Evolutionary conservation across 2,888 invertebrate species (phyloP).

Genomic region (Calameuta filiformis): DNA sequence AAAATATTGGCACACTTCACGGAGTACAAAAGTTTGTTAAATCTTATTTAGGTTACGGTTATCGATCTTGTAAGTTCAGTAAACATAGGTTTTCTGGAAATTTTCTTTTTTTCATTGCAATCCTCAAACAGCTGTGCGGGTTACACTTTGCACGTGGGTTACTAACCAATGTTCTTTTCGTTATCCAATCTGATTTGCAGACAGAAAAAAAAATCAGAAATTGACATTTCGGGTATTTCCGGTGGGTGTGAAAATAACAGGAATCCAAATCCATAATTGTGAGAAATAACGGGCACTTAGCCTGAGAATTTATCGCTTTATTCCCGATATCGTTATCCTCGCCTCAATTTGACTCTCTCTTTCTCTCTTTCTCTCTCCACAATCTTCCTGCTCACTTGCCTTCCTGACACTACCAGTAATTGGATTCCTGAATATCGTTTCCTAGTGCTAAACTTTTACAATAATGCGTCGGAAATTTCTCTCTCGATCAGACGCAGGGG

Average conservation of each 20-base stretch:
- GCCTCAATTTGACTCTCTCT: constrained; percentile 16
- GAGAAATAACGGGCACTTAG: constrained; percentile 21
- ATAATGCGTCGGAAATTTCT: constrained; percentile 17
- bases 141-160: not conserved
- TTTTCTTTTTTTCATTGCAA: no score
- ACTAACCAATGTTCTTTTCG: not conserved
- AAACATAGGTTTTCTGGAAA: not conserved
- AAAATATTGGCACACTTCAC: not conserved
- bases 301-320: constrained; percentile 21
- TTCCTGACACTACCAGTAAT: constrained; percentile 22
- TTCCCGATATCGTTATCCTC: constrained; percentile 23
- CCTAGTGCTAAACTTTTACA: constrained; percentile 18
- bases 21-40: not conserved
- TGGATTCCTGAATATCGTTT: constrained; percentile 23
- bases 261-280: constrained; percentile 17
- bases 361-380: not conserved
- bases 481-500: not conserved
- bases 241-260: constrained; percentile 10
- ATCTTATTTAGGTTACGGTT: not conserved
- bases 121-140: no score
- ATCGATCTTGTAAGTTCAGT: not conserved
- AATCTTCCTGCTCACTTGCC: not conserved
- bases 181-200: not conserved
- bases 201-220: not conserved
- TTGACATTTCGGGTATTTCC: not conserved